Evolutionary conservation across 2,888 invertebrate species (phyloP).

Genomic region (Heliconius cydno): DNA sequence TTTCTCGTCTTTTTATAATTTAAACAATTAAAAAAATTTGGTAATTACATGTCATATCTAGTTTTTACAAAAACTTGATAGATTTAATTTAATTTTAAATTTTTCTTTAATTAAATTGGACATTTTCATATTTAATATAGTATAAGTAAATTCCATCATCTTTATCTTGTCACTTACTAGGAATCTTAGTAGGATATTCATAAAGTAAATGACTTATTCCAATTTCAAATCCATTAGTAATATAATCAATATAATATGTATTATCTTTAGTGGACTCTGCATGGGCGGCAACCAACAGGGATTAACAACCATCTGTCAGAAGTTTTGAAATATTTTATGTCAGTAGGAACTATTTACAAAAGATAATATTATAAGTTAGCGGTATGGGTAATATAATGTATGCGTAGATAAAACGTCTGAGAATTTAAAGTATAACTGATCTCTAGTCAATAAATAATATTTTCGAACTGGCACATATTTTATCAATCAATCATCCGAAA

Average conservation of each 20-base stretch:
- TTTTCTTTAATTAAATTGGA: background rate
- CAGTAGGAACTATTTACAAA: conserved; percentile 30
- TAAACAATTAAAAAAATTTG: background rate
- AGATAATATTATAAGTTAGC: conserved; percentile 17
- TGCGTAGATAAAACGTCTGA: conserved; percentile 5
- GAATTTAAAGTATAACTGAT: conserved; percentile 4
- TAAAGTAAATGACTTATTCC: conserved; percentile 44
- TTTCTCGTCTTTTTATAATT: background rate
- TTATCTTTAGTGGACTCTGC: conserved; percentile 41
- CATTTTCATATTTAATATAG: background rate
- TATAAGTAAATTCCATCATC: conserved; percentile 31
- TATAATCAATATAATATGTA: conserved; percentile 41
- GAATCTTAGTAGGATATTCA: conserved; percentile 57
- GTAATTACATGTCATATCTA: background rate
- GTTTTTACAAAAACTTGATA: too few relatives aligned
- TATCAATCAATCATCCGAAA: conserved; percentile 27
- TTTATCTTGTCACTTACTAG: conserved; percentile 61
- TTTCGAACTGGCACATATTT: conserved; percentile 25
- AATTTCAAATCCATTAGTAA: conserved; percentile 56
- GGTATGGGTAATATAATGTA: background rate
- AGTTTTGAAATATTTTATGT: conserved; percentile 38
- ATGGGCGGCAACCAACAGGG: conserved; percentile 43
- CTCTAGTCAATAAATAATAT: background rate
- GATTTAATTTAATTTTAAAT: background rate
- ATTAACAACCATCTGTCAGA: conserved; percentile 48